Evolutionary conservation across 2,888 invertebrate genomes (phyloP).

Genomic region (Congeria kusceri): DNA sequence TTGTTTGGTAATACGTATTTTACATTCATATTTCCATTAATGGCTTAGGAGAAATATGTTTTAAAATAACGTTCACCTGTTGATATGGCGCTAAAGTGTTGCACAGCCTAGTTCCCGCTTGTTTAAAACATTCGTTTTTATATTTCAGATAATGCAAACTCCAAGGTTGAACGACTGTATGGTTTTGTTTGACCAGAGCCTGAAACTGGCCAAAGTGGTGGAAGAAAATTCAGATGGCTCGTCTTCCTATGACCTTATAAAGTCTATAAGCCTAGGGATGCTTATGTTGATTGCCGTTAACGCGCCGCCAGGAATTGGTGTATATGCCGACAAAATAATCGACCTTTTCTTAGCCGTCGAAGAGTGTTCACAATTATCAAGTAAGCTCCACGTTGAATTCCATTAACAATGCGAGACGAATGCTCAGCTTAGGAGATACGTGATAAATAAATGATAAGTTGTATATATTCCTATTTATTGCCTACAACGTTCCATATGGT

Average conservation of each 20-base stretch:
- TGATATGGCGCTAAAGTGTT: too few relatives aligned
- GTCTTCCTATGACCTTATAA: neutral
- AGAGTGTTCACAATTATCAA: neutral
- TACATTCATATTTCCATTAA: too few relatives aligned
- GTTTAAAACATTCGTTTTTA: neutral
- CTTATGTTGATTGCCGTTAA: neutral
- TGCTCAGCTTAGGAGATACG: too few relatives aligned
- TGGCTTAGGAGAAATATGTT: too few relatives aligned
- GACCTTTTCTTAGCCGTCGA: neutral
- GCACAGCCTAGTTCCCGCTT: too few relatives aligned
- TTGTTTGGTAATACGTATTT: too few relatives aligned
- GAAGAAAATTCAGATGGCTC: constrained; percentile 6
- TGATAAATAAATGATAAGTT: too few relatives aligned
- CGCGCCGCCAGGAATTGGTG: neutral
- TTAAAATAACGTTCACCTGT: too few relatives aligned
- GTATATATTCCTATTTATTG: neutral
- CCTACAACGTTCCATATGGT: neutral
- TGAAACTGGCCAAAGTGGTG: constrained; percentile 38
- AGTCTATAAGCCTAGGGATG: neutral
- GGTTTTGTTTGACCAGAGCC: constrained; percentile 18
- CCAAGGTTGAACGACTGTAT: constrained; percentile 15
- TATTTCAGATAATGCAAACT: neutral
- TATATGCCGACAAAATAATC: neutral
- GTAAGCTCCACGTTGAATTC: too few relatives aligned
- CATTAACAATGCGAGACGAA: too few relatives aligned